A percentile compares a stretch with the other conserved stretches of the same genome.
Conservation (phyloP, 2,113 vertebrate genomes). For the Rhadina sibilatrix region DNA sequence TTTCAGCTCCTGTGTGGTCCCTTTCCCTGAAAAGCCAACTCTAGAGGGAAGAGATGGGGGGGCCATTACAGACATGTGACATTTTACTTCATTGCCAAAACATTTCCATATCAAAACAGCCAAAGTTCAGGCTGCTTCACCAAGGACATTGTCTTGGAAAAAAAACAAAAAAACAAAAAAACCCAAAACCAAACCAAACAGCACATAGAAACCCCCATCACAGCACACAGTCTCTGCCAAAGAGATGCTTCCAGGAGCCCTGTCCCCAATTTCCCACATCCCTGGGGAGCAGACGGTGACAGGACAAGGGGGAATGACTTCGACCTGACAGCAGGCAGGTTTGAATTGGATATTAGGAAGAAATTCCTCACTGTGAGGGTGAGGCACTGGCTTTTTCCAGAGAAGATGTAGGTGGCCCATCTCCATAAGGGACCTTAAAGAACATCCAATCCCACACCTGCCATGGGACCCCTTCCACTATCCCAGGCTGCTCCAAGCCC, state of each 20-base stretch:
- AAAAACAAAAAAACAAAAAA: background rate
- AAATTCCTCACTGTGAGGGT: background rate
- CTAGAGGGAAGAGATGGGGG: background rate
- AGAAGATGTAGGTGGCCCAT: background rate
- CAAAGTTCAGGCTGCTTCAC: conserved; percentile 1
- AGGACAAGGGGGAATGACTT: background rate
- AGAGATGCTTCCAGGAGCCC: background rate
- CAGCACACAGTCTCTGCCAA: background rate
- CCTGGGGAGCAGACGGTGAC: background rate
- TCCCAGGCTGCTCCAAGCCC: background rate
- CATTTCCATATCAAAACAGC: conserved; percentile 16
- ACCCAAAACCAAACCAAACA: background rate
- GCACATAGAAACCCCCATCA: background rate
- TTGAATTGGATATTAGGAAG: background rate
- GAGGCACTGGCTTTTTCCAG: background rate
- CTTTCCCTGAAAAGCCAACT: background rate
- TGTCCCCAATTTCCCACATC: background rate
- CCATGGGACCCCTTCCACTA: background rate
- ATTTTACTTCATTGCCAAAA: conserved; percentile 10
- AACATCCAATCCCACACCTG: background rate
- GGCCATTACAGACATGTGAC: background rate
- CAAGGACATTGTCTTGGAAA: background rate
- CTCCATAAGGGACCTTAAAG: background rate
- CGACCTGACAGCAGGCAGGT: background rate
- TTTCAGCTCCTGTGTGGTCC: background rate